Conservation (phyloP, 2,113 vertebrate genomes). For the Murina feae region DNA sequence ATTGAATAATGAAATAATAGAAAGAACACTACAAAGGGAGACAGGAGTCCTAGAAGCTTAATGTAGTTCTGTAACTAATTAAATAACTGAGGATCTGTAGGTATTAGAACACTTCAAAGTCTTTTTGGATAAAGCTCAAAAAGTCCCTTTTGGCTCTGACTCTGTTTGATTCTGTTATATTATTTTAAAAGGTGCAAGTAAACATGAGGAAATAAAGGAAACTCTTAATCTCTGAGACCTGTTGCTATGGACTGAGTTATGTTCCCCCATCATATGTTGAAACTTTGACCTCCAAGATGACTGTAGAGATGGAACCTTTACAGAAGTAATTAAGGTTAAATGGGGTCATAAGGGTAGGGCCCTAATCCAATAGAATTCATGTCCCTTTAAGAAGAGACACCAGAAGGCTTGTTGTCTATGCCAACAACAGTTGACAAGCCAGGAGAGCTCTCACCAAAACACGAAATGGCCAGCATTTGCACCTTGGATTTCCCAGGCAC, state of each 20-base stretch:
- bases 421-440: background rate
- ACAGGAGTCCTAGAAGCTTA: background rate
- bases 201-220: background rate
- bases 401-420: background rate
- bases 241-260: background rate
- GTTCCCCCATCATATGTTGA: background rate
- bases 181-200: background rate
- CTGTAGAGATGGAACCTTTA: background rate
- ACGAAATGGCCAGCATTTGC: background rate
- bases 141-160: background rate
- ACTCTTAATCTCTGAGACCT: background rate
- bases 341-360: background rate
- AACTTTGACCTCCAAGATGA: background rate
- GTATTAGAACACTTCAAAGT: background rate
- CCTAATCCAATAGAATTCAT: background rate
- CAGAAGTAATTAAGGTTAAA: background rate
- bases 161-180: background rate
- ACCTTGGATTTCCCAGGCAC: background rate
- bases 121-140: background rate
- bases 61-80: background rate
- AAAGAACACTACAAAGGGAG: background rate
- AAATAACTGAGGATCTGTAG: background rate
- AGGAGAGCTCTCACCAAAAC: background rate
- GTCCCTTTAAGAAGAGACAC: background rate
- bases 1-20: background rate